Percentiles rank a stretch among this genome's conserved stretches.
Conservation (phyloP, 1,140 invertebrate genomes). For the Macrostomum lignano region DNA sequence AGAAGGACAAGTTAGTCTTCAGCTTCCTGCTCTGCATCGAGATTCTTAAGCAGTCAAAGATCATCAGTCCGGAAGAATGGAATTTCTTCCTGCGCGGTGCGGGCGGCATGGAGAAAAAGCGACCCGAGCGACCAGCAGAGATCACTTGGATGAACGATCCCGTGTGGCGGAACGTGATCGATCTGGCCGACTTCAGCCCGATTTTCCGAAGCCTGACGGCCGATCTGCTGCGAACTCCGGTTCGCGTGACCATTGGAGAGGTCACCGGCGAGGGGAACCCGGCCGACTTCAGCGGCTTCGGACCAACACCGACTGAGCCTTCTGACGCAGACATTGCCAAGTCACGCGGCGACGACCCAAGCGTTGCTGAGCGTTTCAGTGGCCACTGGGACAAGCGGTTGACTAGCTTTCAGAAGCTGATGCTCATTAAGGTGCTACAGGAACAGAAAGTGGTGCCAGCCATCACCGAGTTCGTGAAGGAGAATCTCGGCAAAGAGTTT, state of each 20-base stretch:
- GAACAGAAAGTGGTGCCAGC: constrained; percentile 37
- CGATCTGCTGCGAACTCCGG: constrained; percentile 32
- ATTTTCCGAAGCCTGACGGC: constrained; percentile 30
- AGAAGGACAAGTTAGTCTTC: constrained; percentile 28
- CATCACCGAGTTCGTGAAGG: constrained; percentile 44
- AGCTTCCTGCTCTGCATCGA: constrained; percentile 45
- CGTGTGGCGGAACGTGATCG: constrained; percentile 9
- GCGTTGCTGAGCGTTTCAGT: constrained; percentile 10
- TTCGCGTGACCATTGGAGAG: constrained; percentile 32
- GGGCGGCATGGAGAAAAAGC: not conserved
- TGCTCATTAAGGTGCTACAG: constrained; percentile 23
- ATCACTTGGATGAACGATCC: constrained; percentile 7
- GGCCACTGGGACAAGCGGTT: constrained; percentile 21
- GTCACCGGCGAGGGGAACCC: constrained; percentile 26
- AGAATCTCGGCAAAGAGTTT: constrained; percentile 43
- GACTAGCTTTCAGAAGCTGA: constrained; percentile 24
- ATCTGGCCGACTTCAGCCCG: constrained; percentile 32
- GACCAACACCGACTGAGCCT: constrained; percentile 13
- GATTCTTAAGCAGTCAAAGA: constrained; percentile 36
- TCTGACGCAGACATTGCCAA: constrained; percentile 8
- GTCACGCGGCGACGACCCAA: constrained; percentile 6
- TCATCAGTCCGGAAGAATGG: constrained; percentile 35
- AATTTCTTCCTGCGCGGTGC: constrained; percentile 36
- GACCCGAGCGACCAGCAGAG: constrained; percentile 6
- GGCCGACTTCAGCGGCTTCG: constrained; percentile 12